These are phyloP conservation scores for Dromococcyx pavoninus DNA, from an alignment of 2,797 vertebrate genomes.

Conservation along the genomic window DNA sequence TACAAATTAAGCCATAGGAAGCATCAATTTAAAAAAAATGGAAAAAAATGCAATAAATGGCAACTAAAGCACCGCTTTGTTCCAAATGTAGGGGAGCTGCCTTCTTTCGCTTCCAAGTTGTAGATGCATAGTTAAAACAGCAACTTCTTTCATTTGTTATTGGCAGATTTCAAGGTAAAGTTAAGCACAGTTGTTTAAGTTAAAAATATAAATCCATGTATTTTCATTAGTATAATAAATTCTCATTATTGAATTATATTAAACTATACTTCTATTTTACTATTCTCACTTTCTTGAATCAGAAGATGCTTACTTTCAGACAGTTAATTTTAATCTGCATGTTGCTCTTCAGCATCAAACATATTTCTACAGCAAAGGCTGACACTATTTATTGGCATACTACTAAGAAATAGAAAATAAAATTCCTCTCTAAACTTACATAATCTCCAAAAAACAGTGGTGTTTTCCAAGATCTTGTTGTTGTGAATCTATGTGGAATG, in stretches of 20 bases:
- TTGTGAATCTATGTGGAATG: neutral
- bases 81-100: neutral
- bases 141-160: neutral
- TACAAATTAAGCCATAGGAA: neutral
- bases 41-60: neutral
- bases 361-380: neutral
- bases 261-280: conserved; percentile 76
- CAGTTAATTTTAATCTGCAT: neutral
- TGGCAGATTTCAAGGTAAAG: neutral
- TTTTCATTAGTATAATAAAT: conserved; percentile 73
- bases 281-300: conserved; percentile 52
- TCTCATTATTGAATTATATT: conserved; percentile 72
- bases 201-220: conserved; percentile 68
- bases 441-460: neutral
- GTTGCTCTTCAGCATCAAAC: neutral
- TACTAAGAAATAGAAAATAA: neutral
- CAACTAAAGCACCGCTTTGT: neutral
- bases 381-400: neutral
- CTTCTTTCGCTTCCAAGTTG: neutral
- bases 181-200: conserved; percentile 20
- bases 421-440: neutral
- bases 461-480: neutral
- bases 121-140: neutral
- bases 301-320: neutral
- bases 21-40: neutral